Evolutionary conservation across 1,140 invertebrate species (phyloP), one percentile per base, ranked within the genome.

Genomic region (Drosophila gunungcola): DNA sequence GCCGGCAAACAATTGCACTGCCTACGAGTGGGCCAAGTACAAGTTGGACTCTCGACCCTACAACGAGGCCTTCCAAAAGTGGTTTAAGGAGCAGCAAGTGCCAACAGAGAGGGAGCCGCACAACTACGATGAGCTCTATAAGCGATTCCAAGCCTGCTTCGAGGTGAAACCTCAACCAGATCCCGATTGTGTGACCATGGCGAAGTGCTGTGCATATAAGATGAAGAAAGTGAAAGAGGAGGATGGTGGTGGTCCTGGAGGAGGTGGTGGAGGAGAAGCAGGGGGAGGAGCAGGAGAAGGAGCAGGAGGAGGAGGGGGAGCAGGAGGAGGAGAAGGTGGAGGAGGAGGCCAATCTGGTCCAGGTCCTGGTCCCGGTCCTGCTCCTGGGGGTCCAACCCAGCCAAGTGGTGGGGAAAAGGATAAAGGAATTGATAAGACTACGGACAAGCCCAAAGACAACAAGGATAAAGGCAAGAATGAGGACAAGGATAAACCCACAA

Each of bases 11-110:
- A 41, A 57, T 13, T 88, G 83, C 58, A 78, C 69, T 0, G 38
- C 45, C 2, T 82, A 60, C 16, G 74, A 85, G 41, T 78, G 82
- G 82, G 55, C 42, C 9, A 81, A 63, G 36, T 86, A 82, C 54
- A 74, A 74, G 9, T 3, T 53, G 12, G 42, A 82, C 41, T 11
- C 78, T 0, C 2, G 13, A 12, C 38, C 61, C 9, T 51, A 61
- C 12, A 51, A 85, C 1, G 52, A 62, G 9, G 72, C 57, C 2
- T 80, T 80, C 34, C 21, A 32, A 4, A 6, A 25, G 9, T 41
- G 48, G 53, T n/a, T 32, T 6, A 11, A n/a, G 10, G 43, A 64
- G 11, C 43, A 73, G 46, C 29, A 12, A 7, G 6, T 13, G 1
- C 34, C 32, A 7, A 7, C 48, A n/a, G 16, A 32, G 2, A 1